Base-by-base conservation (phyloP, 2,797 vertebrate species). In the Dicrostonyx torquatus region DNA sequence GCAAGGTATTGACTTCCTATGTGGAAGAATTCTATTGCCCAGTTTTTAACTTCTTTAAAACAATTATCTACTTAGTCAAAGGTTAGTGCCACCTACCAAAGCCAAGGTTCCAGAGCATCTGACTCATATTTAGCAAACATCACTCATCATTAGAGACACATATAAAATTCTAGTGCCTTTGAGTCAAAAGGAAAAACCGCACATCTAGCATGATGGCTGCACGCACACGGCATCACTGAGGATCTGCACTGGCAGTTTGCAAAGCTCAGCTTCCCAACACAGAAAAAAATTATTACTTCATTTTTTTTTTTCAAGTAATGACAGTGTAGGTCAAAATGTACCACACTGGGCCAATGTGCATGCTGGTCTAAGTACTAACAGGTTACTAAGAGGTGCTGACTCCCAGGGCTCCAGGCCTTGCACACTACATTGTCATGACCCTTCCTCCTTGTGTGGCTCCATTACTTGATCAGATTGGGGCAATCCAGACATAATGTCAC, bases 21-120 rank as follows among this genome's bases (percentile, higher is more conserved):
- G 58, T n/a, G 53, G 68, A 75, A 53, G 37, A 77, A 82, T 22
- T 91, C 68, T 53, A 64, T 0, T 70, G 40, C 15, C 20, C 77
- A 58, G 45, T 76, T 48, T 17, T 87, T 64, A 76, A 68, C 48
- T 58, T 89, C 43, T 83, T 91, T 9, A 87, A 85, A 92, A 90
- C 45, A 84, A 78, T n/a, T 34, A 64, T 3, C 20, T 12, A 3
- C 34, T 22, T 40, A 93, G 64, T 73, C 43, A 53, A 91, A 50
- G 40, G 6, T 77, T 77, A 84, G 22, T 40, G 66, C 68, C 45
- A 86, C 34, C 53, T 48, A 6, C 60, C 48, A 89, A 91, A n/a
- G 84, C 34, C 79, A 62, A 87, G 48, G 50, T 48, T 58, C 73
- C n/a, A 68, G 76, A 53, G 18, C 9, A 45, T 62, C 17, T 7